These are phyloP conservation scores for Colius striatus DNA, from an alignment of 2,113 vertebrate species.

Conservation along the genomic window DNA sequence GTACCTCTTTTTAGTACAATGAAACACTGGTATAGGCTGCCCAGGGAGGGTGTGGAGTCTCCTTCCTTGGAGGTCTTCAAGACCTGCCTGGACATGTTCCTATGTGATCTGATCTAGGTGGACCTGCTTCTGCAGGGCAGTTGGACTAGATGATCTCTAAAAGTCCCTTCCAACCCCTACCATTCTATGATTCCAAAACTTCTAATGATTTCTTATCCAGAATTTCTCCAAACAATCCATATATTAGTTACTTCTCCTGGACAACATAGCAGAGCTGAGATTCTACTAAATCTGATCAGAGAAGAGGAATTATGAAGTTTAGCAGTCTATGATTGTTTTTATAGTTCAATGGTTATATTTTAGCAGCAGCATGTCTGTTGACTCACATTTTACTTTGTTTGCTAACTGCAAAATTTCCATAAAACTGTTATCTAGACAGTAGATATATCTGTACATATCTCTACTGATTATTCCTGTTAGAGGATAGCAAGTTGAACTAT, in stretches of 20 bases:
- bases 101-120: no score
- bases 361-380: not conserved
- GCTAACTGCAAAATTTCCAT: not conserved
- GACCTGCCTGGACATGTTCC: no score
- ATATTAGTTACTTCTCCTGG: not conserved
- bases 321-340: not conserved
- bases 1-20: not conserved
- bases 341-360: not conserved
- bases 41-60: no score
- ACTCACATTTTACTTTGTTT: not conserved
- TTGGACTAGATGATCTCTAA: no score
- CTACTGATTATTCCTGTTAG: not conserved
- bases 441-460: not conserved
- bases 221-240: not conserved
- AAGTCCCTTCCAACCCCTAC: no score
- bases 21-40: no score
- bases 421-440: not conserved
- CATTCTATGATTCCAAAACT: not conserved
- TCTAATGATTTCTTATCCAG: not conserved
- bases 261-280: not conserved
- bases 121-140: no score
- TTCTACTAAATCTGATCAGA: not conserved
- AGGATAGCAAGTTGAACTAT: not conserved
- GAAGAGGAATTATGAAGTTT: not conserved
- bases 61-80: no score